Conservation (phyloP, 2,888 invertebrate species). For the Nemurella pictetii region DNA sequence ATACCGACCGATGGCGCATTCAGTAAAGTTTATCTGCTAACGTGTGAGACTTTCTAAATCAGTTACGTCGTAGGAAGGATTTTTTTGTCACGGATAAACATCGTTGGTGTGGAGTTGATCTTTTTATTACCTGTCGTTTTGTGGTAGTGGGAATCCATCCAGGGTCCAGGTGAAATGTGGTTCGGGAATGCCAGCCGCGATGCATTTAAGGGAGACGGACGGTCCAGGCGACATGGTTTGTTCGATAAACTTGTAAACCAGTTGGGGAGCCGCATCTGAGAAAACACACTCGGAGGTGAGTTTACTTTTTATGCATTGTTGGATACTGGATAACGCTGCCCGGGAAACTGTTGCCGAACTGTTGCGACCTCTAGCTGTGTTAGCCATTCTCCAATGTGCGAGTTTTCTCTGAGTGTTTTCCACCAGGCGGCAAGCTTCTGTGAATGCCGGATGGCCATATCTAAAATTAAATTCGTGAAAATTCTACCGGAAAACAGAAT, state of each 20-base stretch:
- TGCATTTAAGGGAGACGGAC: constrained; percentile 56
- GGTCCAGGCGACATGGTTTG: constrained; percentile 57
- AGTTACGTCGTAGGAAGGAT: not conserved
- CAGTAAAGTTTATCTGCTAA: too few relatives aligned
- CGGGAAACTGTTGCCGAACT: too few relatives aligned
- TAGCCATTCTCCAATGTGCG: not conserved
- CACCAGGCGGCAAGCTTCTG: not conserved
- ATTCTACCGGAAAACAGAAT: not conserved
- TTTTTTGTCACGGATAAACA: not conserved
- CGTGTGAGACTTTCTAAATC: not conserved
- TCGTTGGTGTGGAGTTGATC: constrained; percentile 2
- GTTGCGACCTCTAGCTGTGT: not conserved
- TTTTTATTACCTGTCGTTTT: constrained; percentile 53
- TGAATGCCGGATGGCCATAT: not conserved
- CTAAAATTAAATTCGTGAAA: not conserved
- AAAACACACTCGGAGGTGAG: constrained; percentile 37
- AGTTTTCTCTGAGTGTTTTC: not conserved
- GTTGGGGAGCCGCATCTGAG: constrained; percentile 57
- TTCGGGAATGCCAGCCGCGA: constrained; percentile 55
- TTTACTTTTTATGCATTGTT: not conserved
- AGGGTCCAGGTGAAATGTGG: constrained; percentile 58
- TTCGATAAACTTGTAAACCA: constrained; percentile 55
- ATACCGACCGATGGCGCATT: not conserved
- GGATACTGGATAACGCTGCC: not conserved
- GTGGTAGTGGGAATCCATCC: constrained; percentile 54